Evolutionary conservation across 2,888 invertebrate genomes (phyloP).

Genomic region (Synergus umbraculus): DNA sequence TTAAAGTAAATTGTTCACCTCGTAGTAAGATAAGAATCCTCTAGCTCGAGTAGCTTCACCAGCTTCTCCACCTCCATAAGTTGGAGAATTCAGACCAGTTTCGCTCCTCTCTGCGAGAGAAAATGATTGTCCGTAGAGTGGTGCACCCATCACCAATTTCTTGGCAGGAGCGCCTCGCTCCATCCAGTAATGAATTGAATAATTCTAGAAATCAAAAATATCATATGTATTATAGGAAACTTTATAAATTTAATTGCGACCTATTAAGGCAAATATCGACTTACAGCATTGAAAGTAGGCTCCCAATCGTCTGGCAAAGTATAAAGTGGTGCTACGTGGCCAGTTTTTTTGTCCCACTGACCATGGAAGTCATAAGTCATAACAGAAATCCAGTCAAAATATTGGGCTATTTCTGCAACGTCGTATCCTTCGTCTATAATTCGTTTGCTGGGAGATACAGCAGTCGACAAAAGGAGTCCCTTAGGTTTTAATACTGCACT

Average conservation of each 20-base stretch:
- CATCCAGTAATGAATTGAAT: constrained; percentile 92
- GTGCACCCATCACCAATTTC: constrained; percentile 91
- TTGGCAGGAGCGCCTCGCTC: constrained; percentile 86
- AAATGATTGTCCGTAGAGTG: constrained; percentile 94
- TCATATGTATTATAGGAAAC: neutral
- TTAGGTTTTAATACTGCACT: constrained; percentile 85
- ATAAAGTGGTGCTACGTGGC: constrained; percentile 94
- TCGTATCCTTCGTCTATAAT: constrained; percentile 93
- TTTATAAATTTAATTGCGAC: neutral
- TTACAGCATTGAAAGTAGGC: constrained; percentile 87
- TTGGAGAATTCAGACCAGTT: constrained; percentile 85
- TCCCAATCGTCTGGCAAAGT: constrained; percentile 86
- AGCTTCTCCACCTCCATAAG: constrained; percentile 92
- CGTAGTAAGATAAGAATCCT: constrained; percentile 93
- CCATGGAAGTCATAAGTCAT: constrained; percentile 96
- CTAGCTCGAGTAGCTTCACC: constrained; percentile 92
- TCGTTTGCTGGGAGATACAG: constrained; percentile 90
- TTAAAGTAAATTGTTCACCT: constrained; percentile 79
- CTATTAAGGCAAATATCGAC: constrained; percentile 49
- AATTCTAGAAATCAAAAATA: constrained; percentile 82
- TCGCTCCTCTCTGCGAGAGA: constrained; percentile 83
- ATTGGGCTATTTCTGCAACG: constrained; percentile 85
- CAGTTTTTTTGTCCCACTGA: constrained; percentile 94
- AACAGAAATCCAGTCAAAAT: constrained; percentile 93
- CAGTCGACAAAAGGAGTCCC: constrained; percentile 87